phyloP scores from a whole-genome alignment of 2,797 vertebrate species.

The Apogon talboti region DNA sequence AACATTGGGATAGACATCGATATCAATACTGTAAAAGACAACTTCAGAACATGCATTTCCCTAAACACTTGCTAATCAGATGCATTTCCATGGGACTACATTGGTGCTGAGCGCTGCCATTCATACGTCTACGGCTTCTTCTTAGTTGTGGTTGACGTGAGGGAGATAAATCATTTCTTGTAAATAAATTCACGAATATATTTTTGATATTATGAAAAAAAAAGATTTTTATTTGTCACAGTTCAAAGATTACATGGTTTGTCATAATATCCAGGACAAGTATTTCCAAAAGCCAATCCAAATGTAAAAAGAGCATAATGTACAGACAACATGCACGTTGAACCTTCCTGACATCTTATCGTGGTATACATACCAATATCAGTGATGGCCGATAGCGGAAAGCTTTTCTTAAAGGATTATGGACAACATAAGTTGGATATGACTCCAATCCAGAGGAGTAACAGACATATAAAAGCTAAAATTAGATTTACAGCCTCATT shows the following conservation, averaged over 20 bases:
- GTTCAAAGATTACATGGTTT: slow-evolving; percentile 10
- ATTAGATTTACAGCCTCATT: not conserved
- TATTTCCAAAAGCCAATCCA: slow-evolving; percentile 8
- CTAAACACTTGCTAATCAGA: slow-evolving; percentile 20
- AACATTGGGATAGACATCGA: not conserved
- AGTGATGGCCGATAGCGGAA: slow-evolving; percentile 24
- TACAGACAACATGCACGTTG: slow-evolving; percentile 16
- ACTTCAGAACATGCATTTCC: not conserved
- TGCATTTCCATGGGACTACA: slow-evolving; percentile 5
- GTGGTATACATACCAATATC: slow-evolving; percentile 23
- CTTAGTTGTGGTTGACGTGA: slow-evolving; percentile 3
- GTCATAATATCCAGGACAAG: slow-evolving; percentile 1
- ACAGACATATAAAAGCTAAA: slow-evolving; percentile 13
- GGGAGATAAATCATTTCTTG: slow-evolving; percentile 6
- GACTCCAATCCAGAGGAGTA: too few relatives aligned
- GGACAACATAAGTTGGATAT: not conserved
- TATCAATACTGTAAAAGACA: not conserved
- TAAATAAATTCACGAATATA: slow-evolving; percentile 46
- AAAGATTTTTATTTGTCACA: slow-evolving; percentile 43
- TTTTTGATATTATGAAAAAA: slow-evolving; percentile 34
- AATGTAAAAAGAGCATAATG: slow-evolving; percentile 17
- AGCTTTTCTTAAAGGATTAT: slow-evolving; percentile 22
- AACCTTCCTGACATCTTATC: slow-evolving; percentile 11
- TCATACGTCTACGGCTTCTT: not conserved
- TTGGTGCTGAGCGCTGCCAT: not conserved